Base-by-base conservation (phyloP, 2,888 invertebrate species). In the Elgonia sp. region DNA sequence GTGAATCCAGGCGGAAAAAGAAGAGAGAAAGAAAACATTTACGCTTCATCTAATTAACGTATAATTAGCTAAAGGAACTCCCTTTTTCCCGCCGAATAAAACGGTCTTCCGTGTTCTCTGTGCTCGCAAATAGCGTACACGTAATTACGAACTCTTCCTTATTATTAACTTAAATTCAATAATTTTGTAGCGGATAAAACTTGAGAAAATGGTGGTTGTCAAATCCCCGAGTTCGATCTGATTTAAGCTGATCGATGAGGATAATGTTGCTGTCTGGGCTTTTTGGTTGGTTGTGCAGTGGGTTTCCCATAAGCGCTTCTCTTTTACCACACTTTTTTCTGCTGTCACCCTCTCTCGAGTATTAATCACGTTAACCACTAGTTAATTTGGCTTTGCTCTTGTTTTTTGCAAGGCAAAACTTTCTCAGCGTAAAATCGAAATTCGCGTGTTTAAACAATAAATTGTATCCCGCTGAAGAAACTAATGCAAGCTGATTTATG, bases 141-240 rank as follows among this genome's bases (percentile, higher is more conserved):
- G 76, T 75, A 84, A 84, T 84, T 84, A 84, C 75, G 69, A 75
- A 83, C 73, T 53, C 69, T 84, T 76, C 72, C 84, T 84, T 63
- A 55, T 65, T 63, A 77, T 84, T 72, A 84, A 72, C 72, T 62
- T 55, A 42, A 76, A 77, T 84, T 84, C 77, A 77, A 84, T 84
- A 70, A 77, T 77, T 84, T 46, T 18, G 39, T 16, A 40, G 60
- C 39, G 42, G 50, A 70, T 80, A 21, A 63, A 53, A 69, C 63
- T 39, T n/a, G 57, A 70, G 72, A 53, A 83, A 69, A 46, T n/a
- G 55, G 53, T n/a, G 46, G 18, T 18, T 53, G 62, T 55, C 72
- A 40, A 70, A 55, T 55, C 9, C 70, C 53, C 53, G 57, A 60
- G 37, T 29, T 46, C 40, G 72, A 57, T 70, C 40, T 8, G n/a